Conservation (phyloP, 2,113 vertebrate species). For the Beaufortia kweichowensis region DNA sequence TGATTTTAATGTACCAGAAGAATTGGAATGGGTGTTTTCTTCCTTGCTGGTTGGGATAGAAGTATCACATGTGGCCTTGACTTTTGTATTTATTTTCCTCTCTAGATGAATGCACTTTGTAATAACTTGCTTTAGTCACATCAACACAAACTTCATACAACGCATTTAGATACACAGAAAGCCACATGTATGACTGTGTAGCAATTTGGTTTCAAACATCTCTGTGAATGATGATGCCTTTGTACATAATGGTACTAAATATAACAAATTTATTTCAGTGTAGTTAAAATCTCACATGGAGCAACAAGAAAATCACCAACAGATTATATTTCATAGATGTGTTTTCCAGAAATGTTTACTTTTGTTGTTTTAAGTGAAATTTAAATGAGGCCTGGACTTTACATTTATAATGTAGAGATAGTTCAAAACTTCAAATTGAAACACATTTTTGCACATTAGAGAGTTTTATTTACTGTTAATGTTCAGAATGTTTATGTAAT, state of each 20-base stretch:
- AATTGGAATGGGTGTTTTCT: constrained; percentile 36
- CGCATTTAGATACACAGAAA: no score
- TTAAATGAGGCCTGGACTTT: neutral
- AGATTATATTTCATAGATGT: constrained; percentile 9
- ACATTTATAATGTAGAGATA: neutral
- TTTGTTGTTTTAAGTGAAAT: neutral
- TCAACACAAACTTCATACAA: neutral
- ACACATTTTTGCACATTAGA: constrained; percentile 1
- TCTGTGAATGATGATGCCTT: constrained; percentile 4
- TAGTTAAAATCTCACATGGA: neutral
- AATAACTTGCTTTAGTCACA: constrained; percentile 26
- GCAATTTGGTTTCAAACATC: neutral
- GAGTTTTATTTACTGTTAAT: neutral
- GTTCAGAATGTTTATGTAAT: neutral
- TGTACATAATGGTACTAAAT: neutral
- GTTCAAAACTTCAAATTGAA: neutral
- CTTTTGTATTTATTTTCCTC: neutral
- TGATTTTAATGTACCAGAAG: constrained; percentile 56
- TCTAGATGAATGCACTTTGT: constrained; percentile 37
- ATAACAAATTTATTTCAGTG: constrained; percentile 25
- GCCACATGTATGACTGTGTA: no score
- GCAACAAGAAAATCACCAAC: neutral
- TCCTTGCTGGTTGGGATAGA: constrained; percentile 25
- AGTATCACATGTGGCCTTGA: constrained; percentile 35
- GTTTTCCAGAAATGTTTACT: neutral